Conservation (phyloP, 2,113 vertebrate species). For the Australoheros scitulus region DNA sequence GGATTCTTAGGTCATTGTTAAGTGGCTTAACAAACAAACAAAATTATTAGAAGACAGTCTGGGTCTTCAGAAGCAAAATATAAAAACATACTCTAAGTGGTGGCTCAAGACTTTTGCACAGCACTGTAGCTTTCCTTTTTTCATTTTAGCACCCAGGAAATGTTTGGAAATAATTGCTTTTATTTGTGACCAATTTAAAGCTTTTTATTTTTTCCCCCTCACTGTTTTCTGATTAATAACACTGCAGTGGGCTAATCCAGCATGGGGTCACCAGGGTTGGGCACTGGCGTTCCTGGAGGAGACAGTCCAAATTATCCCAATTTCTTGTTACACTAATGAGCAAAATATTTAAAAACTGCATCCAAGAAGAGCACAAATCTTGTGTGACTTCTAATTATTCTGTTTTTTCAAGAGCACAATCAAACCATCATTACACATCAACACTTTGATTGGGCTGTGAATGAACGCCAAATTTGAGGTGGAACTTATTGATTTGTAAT, state of each 20-base stretch:
- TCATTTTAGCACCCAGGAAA: background rate
- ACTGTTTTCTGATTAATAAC: conserved; percentile 10
- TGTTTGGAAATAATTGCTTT: conserved; percentile 3
- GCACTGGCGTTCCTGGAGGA: background rate
- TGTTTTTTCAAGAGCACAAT: background rate
- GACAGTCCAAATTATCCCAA: background rate
- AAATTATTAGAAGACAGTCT: background rate
- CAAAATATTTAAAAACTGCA: background rate
- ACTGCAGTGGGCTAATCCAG: conserved; percentile 1
- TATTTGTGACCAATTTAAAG: background rate
- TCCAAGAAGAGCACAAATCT: background rate
- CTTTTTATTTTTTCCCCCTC: background rate
- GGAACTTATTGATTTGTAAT: background rate
- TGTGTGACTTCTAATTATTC: background rate
- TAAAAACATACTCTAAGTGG: background rate
- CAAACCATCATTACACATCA: conserved; percentile 1
- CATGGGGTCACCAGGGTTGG: background rate
- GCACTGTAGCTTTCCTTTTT: background rate
- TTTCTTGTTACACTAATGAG: background rate
- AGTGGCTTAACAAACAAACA: background rate
- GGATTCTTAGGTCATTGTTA: background rate
- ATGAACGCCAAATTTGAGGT: background rate
- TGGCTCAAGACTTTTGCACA: background rate
- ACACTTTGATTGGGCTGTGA: conserved; percentile 1
- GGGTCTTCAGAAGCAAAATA: background rate